Evolutionary conservation across 2,113 vertebrate genomes (phyloP).

Genomic region (Paedocypris sp.): DNA sequence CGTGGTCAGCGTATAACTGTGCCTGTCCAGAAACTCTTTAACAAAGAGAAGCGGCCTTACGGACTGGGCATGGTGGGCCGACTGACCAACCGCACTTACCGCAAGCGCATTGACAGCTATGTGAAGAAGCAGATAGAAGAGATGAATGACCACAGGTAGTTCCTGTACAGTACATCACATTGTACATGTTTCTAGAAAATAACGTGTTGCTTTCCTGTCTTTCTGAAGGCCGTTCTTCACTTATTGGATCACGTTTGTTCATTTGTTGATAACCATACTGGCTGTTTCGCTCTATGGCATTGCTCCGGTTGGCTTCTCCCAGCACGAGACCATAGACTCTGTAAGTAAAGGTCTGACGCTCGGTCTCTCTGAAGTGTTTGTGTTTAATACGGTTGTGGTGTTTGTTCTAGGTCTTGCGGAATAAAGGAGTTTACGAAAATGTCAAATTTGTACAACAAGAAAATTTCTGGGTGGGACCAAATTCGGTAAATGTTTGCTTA

Average conservation of each 20-base stretch:
- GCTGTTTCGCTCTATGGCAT: conserved; percentile 93
- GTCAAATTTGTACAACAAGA: conserved; percentile 97
- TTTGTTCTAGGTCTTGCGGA: conserved; percentile 77
- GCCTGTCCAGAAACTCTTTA: conserved; percentile 88
- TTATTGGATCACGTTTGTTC: conserved; percentile 96
- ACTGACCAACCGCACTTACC: conserved; percentile 89
- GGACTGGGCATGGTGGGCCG: conserved; percentile 90
- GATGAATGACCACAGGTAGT: conserved; percentile 92
- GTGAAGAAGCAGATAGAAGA: conserved; percentile 93
- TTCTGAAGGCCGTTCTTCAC: conserved; percentile 88
- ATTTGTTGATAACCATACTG: conserved; percentile 90
- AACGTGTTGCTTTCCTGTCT: not conserved
- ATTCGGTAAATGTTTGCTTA: conserved; percentile 69
- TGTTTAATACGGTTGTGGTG: not conserved
- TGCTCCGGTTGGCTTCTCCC: conserved; percentile 92
- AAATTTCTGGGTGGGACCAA: conserved; percentile 97
- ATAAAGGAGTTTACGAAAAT: conserved; percentile 94
- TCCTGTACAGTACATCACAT: not conserved
- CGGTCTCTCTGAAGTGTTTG: not conserved
- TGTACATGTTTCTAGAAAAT: not conserved
- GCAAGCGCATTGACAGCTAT: conserved; percentile 91
- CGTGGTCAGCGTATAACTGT: conserved; percentile 86
- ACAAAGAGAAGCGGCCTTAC: conserved; percentile 87
- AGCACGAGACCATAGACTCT: conserved; percentile 93
- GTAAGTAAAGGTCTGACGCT: conserved; percentile 63